A percentile compares a stretch with the other conserved stretches of the same genome.
phyloP scores from a whole-genome alignment of 2,113 vertebrate genomes.

The Poeciliopsis prolifica region DNA sequence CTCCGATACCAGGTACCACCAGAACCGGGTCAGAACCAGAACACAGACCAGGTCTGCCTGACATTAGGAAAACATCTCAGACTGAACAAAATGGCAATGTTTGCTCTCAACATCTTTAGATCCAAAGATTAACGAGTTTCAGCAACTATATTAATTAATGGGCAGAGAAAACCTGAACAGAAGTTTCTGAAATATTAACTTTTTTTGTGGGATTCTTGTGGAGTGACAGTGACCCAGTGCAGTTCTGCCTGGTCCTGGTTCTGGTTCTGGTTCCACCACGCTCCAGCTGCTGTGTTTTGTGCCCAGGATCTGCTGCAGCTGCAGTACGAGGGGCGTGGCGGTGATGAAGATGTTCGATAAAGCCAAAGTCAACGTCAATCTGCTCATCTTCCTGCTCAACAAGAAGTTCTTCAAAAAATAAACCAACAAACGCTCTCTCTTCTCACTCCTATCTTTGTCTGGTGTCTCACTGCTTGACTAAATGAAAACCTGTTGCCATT shows the following conservation, averaged over 20 bases:
- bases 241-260: not conserved
- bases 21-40: not conserved
- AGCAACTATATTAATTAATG: too few relatives aligned
- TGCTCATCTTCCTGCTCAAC: constrained; percentile 95
- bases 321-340: constrained; percentile 90
- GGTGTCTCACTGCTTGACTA: not conserved
- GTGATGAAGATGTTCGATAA: constrained; percentile 93
- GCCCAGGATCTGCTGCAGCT: constrained; percentile 91
- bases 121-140: too few relatives aligned
- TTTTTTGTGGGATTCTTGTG: too few relatives aligned
- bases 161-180: too few relatives aligned
- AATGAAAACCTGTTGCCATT: not conserved
- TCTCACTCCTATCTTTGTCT: not conserved
- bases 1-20: constrained; percentile 90
- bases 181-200: too few relatives aligned
- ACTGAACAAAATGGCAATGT: too few relatives aligned
- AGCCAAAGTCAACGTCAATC: constrained; percentile 90
- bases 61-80: too few relatives aligned
- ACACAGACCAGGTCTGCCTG: too few relatives aligned
- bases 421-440: not conserved
- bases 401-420: constrained; percentile 87
- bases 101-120: too few relatives aligned
- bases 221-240: too few relatives aligned
- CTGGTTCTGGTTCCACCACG: not conserved
- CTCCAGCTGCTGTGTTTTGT: constrained; percentile 13